Evolutionary conservation across 2,888 invertebrate genomes (phyloP).

Genomic region (Ormyrus thymus): DNA sequence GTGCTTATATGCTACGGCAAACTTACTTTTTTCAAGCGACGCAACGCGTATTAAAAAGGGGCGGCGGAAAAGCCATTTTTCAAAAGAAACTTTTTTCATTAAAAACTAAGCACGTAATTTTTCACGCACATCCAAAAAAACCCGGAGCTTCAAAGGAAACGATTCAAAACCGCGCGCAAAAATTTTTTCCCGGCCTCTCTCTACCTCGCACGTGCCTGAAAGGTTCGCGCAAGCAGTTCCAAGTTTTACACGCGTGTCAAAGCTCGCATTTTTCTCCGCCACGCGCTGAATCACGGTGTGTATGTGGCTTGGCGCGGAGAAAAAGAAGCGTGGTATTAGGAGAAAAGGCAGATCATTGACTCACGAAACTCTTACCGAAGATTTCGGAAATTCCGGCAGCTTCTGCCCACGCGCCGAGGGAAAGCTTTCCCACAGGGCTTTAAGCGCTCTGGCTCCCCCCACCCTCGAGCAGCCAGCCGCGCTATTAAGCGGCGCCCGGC

Average conservation of each 20-base stretch:
- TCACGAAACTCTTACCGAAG: constrained; percentile 8
- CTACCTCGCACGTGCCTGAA: no score
- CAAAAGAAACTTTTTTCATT: no score
- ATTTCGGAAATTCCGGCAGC: constrained; percentile 13
- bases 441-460: constrained; percentile 15
- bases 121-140: not conserved
- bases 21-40: no score
- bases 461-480: not conserved
- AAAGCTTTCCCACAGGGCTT: constrained; percentile 23
- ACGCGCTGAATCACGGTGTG: constrained; percentile 15
- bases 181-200: not conserved
- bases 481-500: constrained; percentile 33
- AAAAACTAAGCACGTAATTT: no score
- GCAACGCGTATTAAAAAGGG: no score
- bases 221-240: no score
- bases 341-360: constrained; percentile 40
- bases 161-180: not conserved
- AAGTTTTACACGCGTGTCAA: no score
- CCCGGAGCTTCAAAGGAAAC: no score
- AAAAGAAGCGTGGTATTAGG: not conserved
- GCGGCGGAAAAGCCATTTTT: no score
- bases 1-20: no score
- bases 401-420: constrained; percentile 14
- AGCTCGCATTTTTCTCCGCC: no score
- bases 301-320: no score